Conservation (phyloP, 2,797 vertebrate genomes). For the Chrosomus eos region DNA sequence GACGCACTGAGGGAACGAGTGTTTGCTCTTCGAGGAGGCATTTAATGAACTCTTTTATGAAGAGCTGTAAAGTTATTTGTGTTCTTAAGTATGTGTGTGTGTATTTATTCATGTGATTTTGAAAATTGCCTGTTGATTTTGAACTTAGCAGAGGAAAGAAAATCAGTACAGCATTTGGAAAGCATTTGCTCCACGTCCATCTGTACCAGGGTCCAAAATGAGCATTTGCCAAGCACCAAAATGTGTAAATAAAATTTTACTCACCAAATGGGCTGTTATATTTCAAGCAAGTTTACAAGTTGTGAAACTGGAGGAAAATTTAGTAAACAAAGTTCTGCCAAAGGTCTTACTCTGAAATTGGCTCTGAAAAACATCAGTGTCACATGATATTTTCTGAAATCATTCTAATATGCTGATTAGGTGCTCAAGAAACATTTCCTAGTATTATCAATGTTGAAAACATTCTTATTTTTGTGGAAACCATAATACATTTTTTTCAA, state of each 20-base stretch:
- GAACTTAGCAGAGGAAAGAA: neutral
- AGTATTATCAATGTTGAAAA: neutral
- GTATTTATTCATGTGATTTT: constrained; percentile 21
- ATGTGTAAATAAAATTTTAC: neutral
- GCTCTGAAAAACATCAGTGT: neutral
- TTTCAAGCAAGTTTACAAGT: constrained; percentile 14
- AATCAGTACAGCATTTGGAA: neutral
- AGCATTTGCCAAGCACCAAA: constrained; percentile 3
- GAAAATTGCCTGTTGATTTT: constrained; percentile 15
- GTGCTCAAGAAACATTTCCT: neutral
- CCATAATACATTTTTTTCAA: too few species aligned
- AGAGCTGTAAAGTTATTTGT: constrained; percentile 37
- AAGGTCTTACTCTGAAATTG: neutral
- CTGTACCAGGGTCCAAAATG: neutral
- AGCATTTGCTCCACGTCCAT: neutral
- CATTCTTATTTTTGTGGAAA: too few species aligned
- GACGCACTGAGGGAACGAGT: neutral
- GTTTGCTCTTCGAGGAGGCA: neutral
- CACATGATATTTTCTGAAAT: neutral
- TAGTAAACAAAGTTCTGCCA: neutral
- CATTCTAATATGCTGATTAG: neutral
- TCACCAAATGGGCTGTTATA: neutral
- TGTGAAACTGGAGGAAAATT: neutral
- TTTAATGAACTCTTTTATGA: constrained; percentile 32
- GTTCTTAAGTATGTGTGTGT: neutral